Evolutionary conservation across 2,797 vertebrate species (phyloP), one percentile per base, ranked within the genome.

Genomic region (Eulemur mongoz): DNA sequence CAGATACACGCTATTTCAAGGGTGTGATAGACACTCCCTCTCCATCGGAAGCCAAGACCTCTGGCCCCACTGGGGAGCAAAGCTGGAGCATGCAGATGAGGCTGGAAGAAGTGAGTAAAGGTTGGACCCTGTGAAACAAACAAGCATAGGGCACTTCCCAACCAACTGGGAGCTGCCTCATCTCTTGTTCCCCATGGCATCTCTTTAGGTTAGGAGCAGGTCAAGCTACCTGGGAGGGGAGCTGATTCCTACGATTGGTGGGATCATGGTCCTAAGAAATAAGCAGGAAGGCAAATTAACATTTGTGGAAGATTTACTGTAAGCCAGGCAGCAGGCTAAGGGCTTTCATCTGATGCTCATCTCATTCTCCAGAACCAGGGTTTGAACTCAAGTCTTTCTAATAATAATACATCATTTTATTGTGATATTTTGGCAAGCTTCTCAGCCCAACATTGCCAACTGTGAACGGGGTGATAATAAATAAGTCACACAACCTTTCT

Each of bases 1-100:
- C 96, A 99, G 98, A 98, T 1, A 98, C 92, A 23, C 97, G 95
- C 52, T 98, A 67, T 92, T 96, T 98, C 91, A 95, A 94, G 86
- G 59, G 67, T 45, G 65, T 14, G 22, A 20, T 18, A 43, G 94
- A 89, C 6, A 10, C 63, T 14, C 30, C 94, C 15, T 22, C 95
- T 76, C 40, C 76, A 1, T 11, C 63, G 27, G 43, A 93, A 25
- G 7, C 72, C 87, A 89, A 82, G 93, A 92, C 96, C 32, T 30
- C 90, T 81, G 0, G 0, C 0, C 69, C 89, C 59, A 38, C 1
- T 0, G 25, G 97, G 63, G 14, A 30, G 12, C 65, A 52, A 48
- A 35, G 65, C 20, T 85, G 76, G 95, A 95, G 76, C 27, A 25
- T 5, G 10, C 20, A n/a, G 84, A 93, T 23, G 14, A 7, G 23